Percentiles rank a stretch among this genome's conserved stretches.
Conservation (phyloP, 2,113 vertebrate genomes). For the Pelvicachromis taeniatus region DNA sequence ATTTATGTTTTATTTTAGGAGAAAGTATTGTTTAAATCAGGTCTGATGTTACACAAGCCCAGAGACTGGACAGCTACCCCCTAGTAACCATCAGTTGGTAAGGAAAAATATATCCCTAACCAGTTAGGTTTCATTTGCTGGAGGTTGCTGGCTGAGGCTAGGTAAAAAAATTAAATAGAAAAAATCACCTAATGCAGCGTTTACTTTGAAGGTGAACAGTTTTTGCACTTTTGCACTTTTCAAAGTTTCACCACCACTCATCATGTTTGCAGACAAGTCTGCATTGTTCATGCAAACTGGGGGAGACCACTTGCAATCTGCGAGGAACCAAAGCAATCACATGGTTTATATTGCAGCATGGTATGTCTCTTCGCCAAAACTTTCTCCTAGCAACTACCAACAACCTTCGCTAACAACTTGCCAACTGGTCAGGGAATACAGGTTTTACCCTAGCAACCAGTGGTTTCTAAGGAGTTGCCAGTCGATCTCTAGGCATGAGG, state of each 20-base stretch:
- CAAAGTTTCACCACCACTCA: background rate
- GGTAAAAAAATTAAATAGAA: background rate
- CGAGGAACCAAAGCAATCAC: background rate
- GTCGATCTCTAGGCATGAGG: background rate
- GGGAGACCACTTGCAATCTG: fast-evolving
- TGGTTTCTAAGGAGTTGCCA: background rate
- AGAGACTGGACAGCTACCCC: fast-evolving
- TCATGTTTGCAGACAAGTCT: background rate
- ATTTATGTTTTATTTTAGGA: background rate
- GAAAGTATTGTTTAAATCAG: background rate
- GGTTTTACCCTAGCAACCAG: background rate
- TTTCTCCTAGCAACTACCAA: background rate
- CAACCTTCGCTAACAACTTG: background rate
- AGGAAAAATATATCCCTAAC: background rate
- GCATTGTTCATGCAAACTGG: background rate
- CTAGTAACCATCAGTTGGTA: background rate
- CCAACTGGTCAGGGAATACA: background rate
- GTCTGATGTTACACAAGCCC: background rate
- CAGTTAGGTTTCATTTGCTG: background rate
- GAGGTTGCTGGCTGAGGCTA: background rate
- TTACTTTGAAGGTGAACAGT: background rate
- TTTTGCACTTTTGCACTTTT: background rate
- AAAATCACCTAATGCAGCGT: background rate
- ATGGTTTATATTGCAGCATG: background rate
- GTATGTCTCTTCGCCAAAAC: background rate